These are phyloP conservation scores for Blomia tropicalis DNA, from an alignment of 2,888 invertebrate genomes.

Conservation along the genomic window DNA sequence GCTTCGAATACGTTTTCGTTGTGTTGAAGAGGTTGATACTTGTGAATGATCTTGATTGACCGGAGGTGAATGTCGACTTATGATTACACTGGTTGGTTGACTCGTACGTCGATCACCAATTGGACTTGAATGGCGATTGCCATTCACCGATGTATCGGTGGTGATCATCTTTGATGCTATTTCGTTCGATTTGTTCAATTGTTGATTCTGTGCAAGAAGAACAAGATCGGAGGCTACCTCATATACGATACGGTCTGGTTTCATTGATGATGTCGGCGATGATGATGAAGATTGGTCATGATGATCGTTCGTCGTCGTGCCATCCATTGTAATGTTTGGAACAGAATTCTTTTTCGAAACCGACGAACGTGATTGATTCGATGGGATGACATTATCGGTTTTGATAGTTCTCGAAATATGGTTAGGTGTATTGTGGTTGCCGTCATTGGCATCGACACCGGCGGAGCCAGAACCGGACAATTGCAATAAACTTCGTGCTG, in stretches of 20 bases:
- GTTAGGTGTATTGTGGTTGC: not conserved
- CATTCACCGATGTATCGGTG: not conserved
- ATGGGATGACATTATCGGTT: not conserved
- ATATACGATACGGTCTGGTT: not conserved
- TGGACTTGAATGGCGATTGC: not conserved
- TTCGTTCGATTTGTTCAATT: not conserved
- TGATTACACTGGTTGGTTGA: slow-evolving; percentile 16
- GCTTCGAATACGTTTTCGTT: not conserved
- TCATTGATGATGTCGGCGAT: too few species aligned
- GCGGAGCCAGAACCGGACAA: slow-evolving; percentile 32
- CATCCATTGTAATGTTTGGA: not conserved
- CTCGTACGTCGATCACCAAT: slow-evolving; percentile 3
- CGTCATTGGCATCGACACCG: not conserved
- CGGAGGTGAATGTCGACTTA: not conserved
- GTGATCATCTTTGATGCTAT: not conserved
- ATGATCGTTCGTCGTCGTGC: not conserved
- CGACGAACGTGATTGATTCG: not conserved
- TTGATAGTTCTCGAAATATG: not conserved
- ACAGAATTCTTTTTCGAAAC: not conserved
- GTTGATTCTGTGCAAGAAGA: slow-evolving; percentile 2
- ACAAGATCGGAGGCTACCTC: not conserved
- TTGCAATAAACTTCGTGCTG: slow-evolving; percentile 35
- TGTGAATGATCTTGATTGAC: not conserved
- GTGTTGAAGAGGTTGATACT: slow-evolving; percentile 18
- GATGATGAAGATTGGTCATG: too few species aligned